Evolutionary conservation across 2,888 invertebrate species (phyloP).

Genomic region (Pyrgus malvae): DNA sequence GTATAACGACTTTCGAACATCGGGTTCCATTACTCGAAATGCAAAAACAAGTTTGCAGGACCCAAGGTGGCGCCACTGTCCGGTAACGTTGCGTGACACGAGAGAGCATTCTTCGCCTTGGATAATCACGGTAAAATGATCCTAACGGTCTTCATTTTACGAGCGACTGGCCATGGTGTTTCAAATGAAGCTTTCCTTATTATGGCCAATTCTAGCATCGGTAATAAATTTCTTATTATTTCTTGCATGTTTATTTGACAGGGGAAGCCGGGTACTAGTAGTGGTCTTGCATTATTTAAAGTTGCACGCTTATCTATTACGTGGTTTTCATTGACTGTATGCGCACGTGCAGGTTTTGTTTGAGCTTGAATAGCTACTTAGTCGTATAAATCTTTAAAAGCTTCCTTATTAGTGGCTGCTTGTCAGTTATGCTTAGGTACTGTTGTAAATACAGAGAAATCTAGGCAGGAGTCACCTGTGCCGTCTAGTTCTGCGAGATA

Average conservation of each 20-base stretch:
- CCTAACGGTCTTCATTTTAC: conserved; percentile 42
- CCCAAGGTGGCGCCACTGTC: conserved; percentile 63
- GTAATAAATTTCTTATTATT: conserved; percentile 33
- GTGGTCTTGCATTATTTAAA: conserved; percentile 9
- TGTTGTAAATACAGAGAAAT: conserved; percentile 19
- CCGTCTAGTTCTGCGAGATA: neutral
- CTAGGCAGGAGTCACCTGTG: conserved; percentile 3
- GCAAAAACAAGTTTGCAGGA: conserved; percentile 43
- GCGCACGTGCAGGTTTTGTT: conserved; percentile 25
- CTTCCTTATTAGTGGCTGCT: conserved; percentile 23
- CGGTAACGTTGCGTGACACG: conserved; percentile 49
- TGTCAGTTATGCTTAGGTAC: conserved; percentile 25
- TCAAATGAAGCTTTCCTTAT: conserved; percentile 27
- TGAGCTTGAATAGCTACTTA: conserved; percentile 24
- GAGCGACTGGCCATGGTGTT: conserved; percentile 33
- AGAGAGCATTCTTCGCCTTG: conserved; percentile 45
- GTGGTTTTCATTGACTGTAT: conserved; percentile 22
- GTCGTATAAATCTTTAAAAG: conserved; percentile 28
- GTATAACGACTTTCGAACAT: conserved; percentile 20
- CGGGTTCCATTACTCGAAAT: conserved; percentile 16
- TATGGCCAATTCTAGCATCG: conserved; percentile 31
- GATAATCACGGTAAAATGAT: conserved; percentile 49
- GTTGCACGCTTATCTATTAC: conserved; percentile 18
- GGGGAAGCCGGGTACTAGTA: conserved; percentile 13
- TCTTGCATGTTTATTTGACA: conserved; percentile 27